A percentile compares a stretch with the other conserved stretches of the same genome.
Evolutionary conservation across 2,797 vertebrate species (phyloP).

Genomic region (Enteromius treurensis): DNA sequence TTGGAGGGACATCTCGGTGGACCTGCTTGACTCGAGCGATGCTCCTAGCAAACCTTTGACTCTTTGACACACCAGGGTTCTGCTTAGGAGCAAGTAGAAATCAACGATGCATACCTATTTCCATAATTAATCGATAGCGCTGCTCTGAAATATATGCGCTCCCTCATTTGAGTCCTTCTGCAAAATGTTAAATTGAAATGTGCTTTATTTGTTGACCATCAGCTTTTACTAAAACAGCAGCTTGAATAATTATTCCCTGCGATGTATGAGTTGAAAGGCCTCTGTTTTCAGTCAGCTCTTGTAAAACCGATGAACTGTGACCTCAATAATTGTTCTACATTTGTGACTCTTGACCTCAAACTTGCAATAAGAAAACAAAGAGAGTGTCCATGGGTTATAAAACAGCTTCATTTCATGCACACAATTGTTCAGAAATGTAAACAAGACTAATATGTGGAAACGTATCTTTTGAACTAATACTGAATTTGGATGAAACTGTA

Average conservation of each 20-base stretch:
- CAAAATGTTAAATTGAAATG: constrained; percentile 16
- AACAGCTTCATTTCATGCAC: constrained; percentile 42
- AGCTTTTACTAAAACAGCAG: constrained; percentile 32
- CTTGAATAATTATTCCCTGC: constrained; percentile 43
- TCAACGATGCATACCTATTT: constrained; percentile 65
- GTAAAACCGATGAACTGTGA: constrained; percentile 67
- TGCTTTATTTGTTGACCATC: constrained; percentile 25
- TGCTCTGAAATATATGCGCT: constrained; percentile 20
- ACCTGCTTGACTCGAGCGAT: constrained; percentile 74
- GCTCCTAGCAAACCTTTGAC: constrained; percentile 75
- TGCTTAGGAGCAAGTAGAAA: constrained; percentile 67
- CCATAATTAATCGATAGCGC: constrained; percentile 59
- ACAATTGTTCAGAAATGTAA: constrained; percentile 27
- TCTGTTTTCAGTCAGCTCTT: constrained; percentile 63
- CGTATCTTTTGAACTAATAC: neutral
- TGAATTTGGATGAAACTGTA: constrained; percentile 19
- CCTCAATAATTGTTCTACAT: constrained; percentile 73
- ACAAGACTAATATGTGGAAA: constrained; percentile 13
- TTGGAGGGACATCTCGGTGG: constrained; percentile 67
- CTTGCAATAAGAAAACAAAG: constrained; percentile 64
- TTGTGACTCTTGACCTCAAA: constrained; percentile 67
- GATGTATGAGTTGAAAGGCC: constrained; percentile 35
- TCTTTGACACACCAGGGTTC: constrained; percentile 75
- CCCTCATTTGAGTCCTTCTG: constrained; percentile 11
- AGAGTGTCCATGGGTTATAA: constrained; percentile 62